Base-by-base conservation (phyloP, 2,113 vertebrate species). In the Sorex araneus region DNA sequence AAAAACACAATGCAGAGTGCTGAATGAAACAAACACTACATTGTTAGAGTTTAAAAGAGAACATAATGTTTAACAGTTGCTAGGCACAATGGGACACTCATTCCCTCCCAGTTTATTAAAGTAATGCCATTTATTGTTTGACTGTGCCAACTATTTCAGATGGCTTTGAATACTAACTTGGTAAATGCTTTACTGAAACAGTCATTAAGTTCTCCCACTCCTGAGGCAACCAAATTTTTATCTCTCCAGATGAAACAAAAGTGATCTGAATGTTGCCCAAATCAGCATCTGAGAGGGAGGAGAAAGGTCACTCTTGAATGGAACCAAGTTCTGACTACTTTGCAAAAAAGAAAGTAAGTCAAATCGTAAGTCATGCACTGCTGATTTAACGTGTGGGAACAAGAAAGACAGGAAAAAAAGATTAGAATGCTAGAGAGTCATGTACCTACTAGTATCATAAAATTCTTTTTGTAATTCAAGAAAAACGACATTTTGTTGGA, bases 291-390 rank as follows among this genome's bases (percentile, higher is more conserved):
- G 83, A 96, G 96, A 96, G 84, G 94, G 88, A 93, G 64, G 91
- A 94, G 80, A 96, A 97, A 97, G 96, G 96, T 97, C 96, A 96
- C 45, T 91, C 47, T 89, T 96, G 96, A 97, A 97, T 95, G 96
- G 94, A 84, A 60, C 89, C 80, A 79, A 92, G 86, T 94, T 93
- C 91, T 93, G 84, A 94, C 77, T 67, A 78, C 64, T 94, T 93
- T 93, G 93, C 80, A 85, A 67, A 94, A 95, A 90, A 88, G 74
- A 85, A 96, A 95, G 76, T 86, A 91, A 96, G 84, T 93, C 79
- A 94, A 92, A 95, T 50, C 81, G 25, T 93, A 94, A 96, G 92
- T 93, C 77, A 89, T 47, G 74, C 86, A 50, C 78, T 95, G 86
- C 92, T 95, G 95, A 91, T 91, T 94, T 92, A 91, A 96, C 57